A percentile compares a stretch with the other conserved stretches of the same genome.
These are phyloP conservation scores for Acholoe squamosa DNA, from an alignment of 2,888 invertebrate species.

Conservation along the genomic window DNA sequence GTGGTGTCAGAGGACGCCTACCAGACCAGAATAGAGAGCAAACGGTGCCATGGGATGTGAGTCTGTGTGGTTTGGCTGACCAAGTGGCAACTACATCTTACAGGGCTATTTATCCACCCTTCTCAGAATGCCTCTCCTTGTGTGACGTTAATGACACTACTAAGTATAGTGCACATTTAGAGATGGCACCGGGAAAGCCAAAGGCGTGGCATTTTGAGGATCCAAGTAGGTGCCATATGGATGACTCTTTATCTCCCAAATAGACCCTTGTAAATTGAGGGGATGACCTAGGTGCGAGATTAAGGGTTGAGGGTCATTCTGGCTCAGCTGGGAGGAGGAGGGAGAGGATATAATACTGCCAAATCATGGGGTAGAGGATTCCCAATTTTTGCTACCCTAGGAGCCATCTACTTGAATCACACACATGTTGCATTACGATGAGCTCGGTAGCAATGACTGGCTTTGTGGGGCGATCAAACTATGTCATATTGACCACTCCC, in stretches of 20 bases:
- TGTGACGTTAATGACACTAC: background rate
- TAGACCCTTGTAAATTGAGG: too few relatives aligned
- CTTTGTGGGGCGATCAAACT: constrained; percentile 32
- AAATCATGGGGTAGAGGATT: background rate
- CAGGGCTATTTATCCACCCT: background rate
- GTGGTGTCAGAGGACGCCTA: background rate
- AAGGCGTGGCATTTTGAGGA: too few relatives aligned
- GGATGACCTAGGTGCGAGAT: too few relatives aligned
- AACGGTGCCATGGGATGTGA: background rate
- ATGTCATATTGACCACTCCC: background rate
- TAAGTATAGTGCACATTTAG: background rate
- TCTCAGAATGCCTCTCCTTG: background rate
- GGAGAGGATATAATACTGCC: background rate
- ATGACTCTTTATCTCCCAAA: too few relatives aligned
- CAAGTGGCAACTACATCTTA: background rate
- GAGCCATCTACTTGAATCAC: background rate
- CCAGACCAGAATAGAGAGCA: background rate
- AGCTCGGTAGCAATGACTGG: background rate
- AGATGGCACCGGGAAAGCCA: background rate
- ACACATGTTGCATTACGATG: constrained; percentile 45
- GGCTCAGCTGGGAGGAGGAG: background rate
- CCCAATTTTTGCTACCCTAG: background rate
- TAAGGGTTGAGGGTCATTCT: too few relatives aligned
- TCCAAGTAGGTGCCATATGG: too few relatives aligned
- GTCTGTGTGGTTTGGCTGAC: too few relatives aligned